Evolutionary conservation across 2,888 invertebrate species (phyloP).

Genomic region (Melanchra persicariae): DNA sequence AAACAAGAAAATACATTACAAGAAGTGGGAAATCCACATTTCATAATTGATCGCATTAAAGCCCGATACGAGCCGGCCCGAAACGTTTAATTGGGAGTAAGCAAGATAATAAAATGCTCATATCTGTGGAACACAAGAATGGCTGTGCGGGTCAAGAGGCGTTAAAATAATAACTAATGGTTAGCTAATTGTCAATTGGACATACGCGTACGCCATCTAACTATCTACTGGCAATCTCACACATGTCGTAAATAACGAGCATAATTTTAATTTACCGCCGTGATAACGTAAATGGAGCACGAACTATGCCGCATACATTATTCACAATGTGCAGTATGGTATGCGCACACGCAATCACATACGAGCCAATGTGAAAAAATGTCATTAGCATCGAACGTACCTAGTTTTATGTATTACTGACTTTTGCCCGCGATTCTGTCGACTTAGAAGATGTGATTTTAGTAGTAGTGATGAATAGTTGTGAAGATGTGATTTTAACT

Average conservation of each 20-base stretch:
- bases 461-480: too few relatives aligned
- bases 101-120: conserved; percentile 25
- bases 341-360: conserved; percentile 86
- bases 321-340: conserved; percentile 78
- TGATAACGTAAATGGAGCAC: conserved; percentile 89
- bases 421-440: conserved; percentile 25
- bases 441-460: conserved; percentile 3
- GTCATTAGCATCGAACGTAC: conserved; percentile 79
- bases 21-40: conserved; percentile 35
- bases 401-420: conserved; percentile 53
- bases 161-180: conserved; percentile 25
- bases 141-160: conserved; percentile 21
- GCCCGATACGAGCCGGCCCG: background rate
- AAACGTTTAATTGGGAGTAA: conserved; percentile 24
- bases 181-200: conserved; percentile 14
- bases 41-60: conserved; percentile 19
- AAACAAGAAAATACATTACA: conserved; percentile 23
- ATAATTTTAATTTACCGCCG: conserved; percentile 83
- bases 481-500: conserved; percentile 5
- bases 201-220: conserved; percentile 38
- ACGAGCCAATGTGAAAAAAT: conserved; percentile 78
- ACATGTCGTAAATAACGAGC: conserved; percentile 77
- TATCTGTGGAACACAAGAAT: conserved; percentile 23
- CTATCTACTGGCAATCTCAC: conserved; percentile 74
- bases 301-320: conserved; percentile 84